Percentiles rank a stretch among this genome's conserved stretches.
phyloP scores from a whole-genome alignment of 53 echinoderm and acorn worm species.

The Holothuria scabra region DNA sequence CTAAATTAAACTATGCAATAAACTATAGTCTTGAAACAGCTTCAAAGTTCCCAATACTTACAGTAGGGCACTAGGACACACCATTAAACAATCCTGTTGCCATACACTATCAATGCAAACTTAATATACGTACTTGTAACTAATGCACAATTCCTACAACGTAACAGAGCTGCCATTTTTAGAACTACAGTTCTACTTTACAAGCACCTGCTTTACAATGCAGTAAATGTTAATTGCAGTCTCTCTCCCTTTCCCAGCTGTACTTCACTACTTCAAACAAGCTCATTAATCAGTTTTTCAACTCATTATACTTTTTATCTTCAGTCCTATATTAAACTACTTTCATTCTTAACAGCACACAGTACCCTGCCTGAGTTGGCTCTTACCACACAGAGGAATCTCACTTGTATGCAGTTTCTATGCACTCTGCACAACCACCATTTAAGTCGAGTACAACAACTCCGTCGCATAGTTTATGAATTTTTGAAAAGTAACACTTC shows the following conservation, averaged over 20 bases:
- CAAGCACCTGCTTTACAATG: too few species aligned
- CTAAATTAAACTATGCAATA: too few species aligned
- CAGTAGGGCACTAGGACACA: too few species aligned
- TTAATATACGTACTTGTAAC: too few species aligned
- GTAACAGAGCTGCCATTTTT: too few species aligned
- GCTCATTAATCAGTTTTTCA: conserved; percentile 32
- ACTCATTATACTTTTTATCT: conserved; percentile 29
- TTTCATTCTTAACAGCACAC: conserved; percentile 4
- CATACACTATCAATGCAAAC: too few species aligned
- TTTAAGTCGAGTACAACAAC: conserved; percentile 35
- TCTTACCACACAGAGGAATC: neutral
- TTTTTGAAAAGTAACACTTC: conserved; percentile 42
- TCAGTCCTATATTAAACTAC: conserved; percentile 25
- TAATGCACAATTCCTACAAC: too few species aligned
- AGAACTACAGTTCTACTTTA: too few species aligned
- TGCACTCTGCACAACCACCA: conserved; percentile 37
- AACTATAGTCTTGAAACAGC: too few species aligned
- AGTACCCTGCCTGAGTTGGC: neutral
- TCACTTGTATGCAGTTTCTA: neutral
- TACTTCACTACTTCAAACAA: conserved; percentile 17
- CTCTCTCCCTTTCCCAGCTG: neutral
- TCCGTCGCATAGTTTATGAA: conserved; percentile 33
- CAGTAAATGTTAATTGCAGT: too few species aligned
- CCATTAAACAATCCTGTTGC: too few species aligned
- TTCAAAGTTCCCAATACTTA: too few species aligned